Percentiles rank a stretch among this genome's conserved stretches.
Conservation (phyloP, 2,797 vertebrate species). For the Diplodus sargus region DNA sequence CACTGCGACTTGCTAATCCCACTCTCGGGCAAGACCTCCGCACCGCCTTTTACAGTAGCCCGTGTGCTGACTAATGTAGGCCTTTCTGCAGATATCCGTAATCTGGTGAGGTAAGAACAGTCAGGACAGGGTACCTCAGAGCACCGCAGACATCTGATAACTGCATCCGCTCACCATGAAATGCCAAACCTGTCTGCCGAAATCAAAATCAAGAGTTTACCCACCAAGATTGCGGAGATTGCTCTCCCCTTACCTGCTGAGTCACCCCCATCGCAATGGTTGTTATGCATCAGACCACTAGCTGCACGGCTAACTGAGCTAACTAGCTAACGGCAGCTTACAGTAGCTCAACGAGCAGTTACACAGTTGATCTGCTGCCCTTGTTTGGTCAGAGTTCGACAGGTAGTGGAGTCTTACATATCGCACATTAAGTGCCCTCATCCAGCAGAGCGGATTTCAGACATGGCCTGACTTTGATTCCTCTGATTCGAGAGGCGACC, state of each 20-base stretch:
- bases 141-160: neutral
- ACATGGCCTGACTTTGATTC: slow-evolving; percentile 29
- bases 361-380: too few relatives aligned
- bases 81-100: slow-evolving; percentile 4
- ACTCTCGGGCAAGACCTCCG: neutral
- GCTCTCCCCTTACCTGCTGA: too few relatives aligned
- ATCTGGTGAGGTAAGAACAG: neutral
- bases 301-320: too few relatives aligned
- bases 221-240: neutral
- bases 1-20: neutral
- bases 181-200: slow-evolving; percentile 36
- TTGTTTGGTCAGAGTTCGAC: too few relatives aligned
- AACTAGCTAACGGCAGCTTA: too few relatives aligned
- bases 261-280: too few relatives aligned
- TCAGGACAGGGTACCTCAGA: neutral
- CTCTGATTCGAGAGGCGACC: slow-evolving; percentile 32
- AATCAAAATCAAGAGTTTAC: slow-evolving; percentile 47
- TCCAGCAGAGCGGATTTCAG: slow-evolving; percentile 4
- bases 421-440: neutral
- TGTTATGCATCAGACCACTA: too few relatives aligned
- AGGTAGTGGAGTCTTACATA: too few relatives aligned
- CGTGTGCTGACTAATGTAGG: neutral
- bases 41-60: neutral
- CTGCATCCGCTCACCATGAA: slow-evolving; percentile 33
- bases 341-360: too few relatives aligned